Evolutionary conservation across 2,113 vertebrate genomes (phyloP).

Genomic region (Ceyx cyanopectus): DNA sequence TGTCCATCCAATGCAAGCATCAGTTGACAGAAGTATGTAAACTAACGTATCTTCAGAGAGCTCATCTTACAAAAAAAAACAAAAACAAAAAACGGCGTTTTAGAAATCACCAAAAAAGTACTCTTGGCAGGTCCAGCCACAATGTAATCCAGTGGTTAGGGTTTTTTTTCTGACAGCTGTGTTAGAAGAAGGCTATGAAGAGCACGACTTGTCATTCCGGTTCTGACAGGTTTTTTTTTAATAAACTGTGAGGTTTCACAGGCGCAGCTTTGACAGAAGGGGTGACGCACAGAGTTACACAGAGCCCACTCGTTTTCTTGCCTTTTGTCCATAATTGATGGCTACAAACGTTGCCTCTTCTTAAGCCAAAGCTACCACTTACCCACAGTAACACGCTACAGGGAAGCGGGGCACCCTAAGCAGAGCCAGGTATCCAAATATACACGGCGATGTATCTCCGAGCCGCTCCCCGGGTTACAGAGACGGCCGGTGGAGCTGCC

Average conservation of each 20-base stretch:
- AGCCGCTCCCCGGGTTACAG: background rate
- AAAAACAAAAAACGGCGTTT: background rate
- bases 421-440: background rate
- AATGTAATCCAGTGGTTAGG: background rate
- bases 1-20: background rate
- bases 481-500: background rate
- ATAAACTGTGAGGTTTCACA: background rate
- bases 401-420: background rate
- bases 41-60: background rate
- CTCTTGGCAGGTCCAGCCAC: background rate
- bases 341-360: background rate
- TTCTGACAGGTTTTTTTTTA: background rate
- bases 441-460: accelerated
- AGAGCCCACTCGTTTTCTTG: accelerated
- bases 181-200: background rate
- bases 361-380: background rate
- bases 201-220: background rate
- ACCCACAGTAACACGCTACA: background rate
- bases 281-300: background rate
- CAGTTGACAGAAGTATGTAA: background rate
- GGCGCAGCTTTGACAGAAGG: background rate
- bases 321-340: accelerated
- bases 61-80: background rate
- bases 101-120: background rate
- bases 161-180: background rate